These are phyloP conservation scores for Ferrisia virgata DNA, from an alignment of 2,888 invertebrate species.

Conservation along the genomic window DNA sequence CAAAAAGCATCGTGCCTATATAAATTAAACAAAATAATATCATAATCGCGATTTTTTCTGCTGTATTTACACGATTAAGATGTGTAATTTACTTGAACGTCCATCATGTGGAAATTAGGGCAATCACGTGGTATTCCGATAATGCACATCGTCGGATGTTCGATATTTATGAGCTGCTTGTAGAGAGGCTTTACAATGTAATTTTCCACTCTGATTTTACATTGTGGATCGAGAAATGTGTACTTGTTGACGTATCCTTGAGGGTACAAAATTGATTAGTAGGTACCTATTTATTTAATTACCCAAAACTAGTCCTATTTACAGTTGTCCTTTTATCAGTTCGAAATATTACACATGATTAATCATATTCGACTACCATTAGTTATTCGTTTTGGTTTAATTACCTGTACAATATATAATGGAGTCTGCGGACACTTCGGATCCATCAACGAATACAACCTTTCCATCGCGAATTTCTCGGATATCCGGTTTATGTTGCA, in stretches of 20 bases:
- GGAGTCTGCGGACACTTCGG: constrained; percentile 61
- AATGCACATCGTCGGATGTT: constrained; percentile 71
- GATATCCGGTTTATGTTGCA: constrained; percentile 58
- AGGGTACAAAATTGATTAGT: constrained; percentile 29
- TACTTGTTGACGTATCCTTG: constrained; percentile 73
- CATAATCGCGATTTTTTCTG: too few species aligned
- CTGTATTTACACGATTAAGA: too few species aligned
- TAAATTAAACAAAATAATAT: constrained; percentile 40
- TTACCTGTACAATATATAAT: constrained; percentile 71
- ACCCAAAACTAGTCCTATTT: too few species aligned
- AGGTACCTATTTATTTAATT: too few species aligned
- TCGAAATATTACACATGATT: too few species aligned
- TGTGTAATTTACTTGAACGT: constrained; percentile 70
- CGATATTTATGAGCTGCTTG: constrained; percentile 72
- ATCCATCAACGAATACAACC: constrained; percentile 62
- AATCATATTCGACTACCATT: too few species aligned
- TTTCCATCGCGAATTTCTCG: constrained; percentile 50
- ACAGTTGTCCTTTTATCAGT: too few species aligned
- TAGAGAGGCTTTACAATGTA: constrained; percentile 78
- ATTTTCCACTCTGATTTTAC: constrained; percentile 69
- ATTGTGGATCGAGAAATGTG: constrained; percentile 69
- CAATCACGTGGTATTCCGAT: constrained; percentile 69
- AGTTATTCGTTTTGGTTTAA: background rate
- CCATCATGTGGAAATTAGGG: constrained; percentile 67
- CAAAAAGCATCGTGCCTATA: constrained; percentile 65